phyloP scores from a whole-genome alignment of 92 coral and sea anemone genomes.

The Zoanthus sansibaricus region DNA sequence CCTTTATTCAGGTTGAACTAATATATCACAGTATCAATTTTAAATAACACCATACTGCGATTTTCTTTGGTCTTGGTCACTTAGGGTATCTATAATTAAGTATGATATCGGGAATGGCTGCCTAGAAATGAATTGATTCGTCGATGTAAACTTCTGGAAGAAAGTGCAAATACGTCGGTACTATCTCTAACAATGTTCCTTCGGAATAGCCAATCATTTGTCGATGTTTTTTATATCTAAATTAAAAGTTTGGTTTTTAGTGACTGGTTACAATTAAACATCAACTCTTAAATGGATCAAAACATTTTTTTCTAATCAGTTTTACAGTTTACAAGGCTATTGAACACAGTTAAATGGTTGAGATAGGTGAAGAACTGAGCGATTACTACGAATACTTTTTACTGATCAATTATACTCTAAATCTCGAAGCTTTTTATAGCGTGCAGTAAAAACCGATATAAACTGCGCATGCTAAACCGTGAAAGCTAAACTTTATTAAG shows the following conservation, averaged over 20 bases:
- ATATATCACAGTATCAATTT: constrained; percentile 29
- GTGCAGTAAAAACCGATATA: too few relatives aligned
- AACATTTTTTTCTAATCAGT: too few relatives aligned
- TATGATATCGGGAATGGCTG: neutral
- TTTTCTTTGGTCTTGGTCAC: neutral
- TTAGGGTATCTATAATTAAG: neutral
- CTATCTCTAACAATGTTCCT: neutral
- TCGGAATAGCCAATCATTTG: neutral
- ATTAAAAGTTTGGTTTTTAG: neutral
- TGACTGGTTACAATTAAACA: neutral
- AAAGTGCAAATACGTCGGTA: neutral
- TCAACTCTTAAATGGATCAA: too few relatives aligned
- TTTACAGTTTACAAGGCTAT: too few relatives aligned
- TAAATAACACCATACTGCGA: neutral
- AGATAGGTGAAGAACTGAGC: too few relatives aligned
- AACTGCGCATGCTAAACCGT: too few relatives aligned
- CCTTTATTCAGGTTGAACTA: neutral
- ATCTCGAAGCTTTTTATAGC: too few relatives aligned
- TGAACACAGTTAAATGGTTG: too few relatives aligned
- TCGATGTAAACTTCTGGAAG: neutral
- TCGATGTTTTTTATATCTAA: neutral
- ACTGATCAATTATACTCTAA: too few relatives aligned
- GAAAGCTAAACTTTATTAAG: too few relatives aligned
- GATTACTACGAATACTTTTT: too few relatives aligned
- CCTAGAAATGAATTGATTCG: neutral